Evolutionary conservation across 2,797 vertebrate genomes (phyloP).

Genomic region (Phalloptychus januarius): DNA sequence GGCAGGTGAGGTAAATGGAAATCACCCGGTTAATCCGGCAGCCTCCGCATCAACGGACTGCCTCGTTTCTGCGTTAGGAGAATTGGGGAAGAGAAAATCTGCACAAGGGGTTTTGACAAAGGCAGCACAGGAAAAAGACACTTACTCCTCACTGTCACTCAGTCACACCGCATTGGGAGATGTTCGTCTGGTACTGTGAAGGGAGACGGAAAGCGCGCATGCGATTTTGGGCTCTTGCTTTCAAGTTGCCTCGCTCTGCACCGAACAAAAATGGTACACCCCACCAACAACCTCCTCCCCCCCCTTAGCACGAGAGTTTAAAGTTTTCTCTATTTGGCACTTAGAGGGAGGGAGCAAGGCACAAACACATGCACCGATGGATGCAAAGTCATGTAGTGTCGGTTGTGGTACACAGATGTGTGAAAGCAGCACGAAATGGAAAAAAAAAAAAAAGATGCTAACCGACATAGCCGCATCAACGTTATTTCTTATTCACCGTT

Average conservation of each 20-base stretch:
- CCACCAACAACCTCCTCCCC: too few species aligned
- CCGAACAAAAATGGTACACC: constrained; percentile 28
- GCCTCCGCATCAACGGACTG: constrained; percentile 24
- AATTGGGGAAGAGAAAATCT: neutral
- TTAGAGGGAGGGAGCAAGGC: constrained; percentile 17
- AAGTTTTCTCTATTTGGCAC: constrained; percentile 34
- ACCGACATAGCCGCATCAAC: neutral
- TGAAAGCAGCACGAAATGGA: neutral
- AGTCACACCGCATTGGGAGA: constrained; percentile 5
- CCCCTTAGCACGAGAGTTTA: too few species aligned
- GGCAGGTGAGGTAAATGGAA: constrained; percentile 35
- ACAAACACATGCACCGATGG: constrained; percentile 9
- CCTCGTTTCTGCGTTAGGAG: neutral
- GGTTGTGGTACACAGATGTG: neutral
- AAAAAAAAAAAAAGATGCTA: neutral
- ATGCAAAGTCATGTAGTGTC: constrained; percentile 1
- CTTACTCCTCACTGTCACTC: constrained; percentile 30
- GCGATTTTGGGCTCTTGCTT: constrained; percentile 11
- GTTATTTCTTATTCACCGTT: neutral
- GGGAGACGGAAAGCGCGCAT: neutral
- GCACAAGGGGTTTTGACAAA: constrained; percentile 19
- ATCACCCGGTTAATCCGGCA: constrained; percentile 37
- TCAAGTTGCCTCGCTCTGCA: constrained; percentile 2
- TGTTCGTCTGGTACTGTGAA: constrained; percentile 15
- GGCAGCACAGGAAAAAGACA: too few species aligned